Evolutionary conservation across 2,113 vertebrate genomes (phyloP).

Genomic region (Ploceus nigricollis): DNA sequence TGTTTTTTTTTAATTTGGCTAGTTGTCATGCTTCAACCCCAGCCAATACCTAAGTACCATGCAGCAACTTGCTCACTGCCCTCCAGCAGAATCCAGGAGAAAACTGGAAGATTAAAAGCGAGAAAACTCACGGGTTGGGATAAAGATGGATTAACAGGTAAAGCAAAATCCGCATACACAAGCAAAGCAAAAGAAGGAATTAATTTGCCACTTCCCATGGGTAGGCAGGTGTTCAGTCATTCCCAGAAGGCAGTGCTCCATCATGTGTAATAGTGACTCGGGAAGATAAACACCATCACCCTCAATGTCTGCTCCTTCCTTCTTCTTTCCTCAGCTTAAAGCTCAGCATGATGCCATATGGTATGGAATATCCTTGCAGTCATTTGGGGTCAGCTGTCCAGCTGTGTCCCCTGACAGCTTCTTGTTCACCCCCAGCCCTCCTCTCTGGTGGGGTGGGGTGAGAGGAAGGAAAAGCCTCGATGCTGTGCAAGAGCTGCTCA

Average conservation of each 20-base stretch:
- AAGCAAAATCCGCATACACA: background rate
- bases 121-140: background rate
- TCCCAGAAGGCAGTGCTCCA: background rate
- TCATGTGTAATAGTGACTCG: rapidly evolving
- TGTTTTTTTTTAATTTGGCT: background rate
- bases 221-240: background rate
- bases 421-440: background rate
- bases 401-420: background rate
- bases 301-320: background rate
- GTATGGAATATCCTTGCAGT: background rate
- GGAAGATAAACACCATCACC: background rate
- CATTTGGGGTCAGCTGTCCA: background rate
- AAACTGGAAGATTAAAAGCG: background rate
- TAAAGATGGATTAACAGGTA: background rate
- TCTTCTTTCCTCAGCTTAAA: background rate
- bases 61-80: background rate
- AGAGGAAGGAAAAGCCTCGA: background rate
- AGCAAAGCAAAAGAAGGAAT: background rate
- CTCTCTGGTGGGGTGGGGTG: rapidly evolving
- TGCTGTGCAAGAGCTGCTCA: background rate
- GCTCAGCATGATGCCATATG: background rate
- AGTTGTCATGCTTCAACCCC: background rate
- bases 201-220: background rate
- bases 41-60: background rate
- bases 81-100: background rate